phyloP scores from a whole-genome alignment of 2,888 invertebrate genomes.

The Andrena trimmerana region DNA sequence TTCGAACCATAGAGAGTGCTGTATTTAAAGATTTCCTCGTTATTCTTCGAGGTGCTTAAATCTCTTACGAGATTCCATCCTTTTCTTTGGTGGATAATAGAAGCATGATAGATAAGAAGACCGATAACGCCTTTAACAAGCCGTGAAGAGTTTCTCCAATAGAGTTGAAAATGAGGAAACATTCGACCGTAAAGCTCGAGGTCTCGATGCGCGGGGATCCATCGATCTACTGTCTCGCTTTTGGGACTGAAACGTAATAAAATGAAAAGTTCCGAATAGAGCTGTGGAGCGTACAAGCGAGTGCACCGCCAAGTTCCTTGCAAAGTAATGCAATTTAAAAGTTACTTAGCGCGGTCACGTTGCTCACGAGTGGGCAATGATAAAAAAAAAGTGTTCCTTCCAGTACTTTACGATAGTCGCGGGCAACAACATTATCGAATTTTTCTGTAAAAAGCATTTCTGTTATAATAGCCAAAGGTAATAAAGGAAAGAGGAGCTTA shows the following conservation, averaged over 20 bases:
- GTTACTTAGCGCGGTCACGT: background rate
- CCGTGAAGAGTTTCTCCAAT: background rate
- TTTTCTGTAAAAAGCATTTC: background rate
- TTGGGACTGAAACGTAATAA: conserved; percentile 2
- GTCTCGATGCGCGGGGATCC: background rate
- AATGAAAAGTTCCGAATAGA: background rate
- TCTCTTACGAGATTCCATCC: background rate
- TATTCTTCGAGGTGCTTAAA: background rate
- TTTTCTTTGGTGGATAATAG: background rate
- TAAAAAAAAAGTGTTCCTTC: conserved; percentile 3
- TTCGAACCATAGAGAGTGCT: background rate
- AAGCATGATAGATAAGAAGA: background rate
- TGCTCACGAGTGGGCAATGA: background rate
- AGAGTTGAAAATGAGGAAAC: background rate
- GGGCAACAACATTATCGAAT: background rate
- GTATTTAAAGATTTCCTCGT: background rate
- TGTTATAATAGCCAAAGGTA: background rate
- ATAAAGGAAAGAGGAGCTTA: no score
- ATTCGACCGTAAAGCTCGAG: background rate
- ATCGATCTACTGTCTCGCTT: background rate
- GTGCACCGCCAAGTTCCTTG: conserved; percentile 6
- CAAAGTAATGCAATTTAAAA: conserved; percentile 12
- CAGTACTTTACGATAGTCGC: background rate
- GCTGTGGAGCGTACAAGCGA: background rate
- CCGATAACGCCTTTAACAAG: background rate